Base-by-base conservation (phyloP, 1,140 invertebrate genomes). In the Steinernema feltiae region DNA sequence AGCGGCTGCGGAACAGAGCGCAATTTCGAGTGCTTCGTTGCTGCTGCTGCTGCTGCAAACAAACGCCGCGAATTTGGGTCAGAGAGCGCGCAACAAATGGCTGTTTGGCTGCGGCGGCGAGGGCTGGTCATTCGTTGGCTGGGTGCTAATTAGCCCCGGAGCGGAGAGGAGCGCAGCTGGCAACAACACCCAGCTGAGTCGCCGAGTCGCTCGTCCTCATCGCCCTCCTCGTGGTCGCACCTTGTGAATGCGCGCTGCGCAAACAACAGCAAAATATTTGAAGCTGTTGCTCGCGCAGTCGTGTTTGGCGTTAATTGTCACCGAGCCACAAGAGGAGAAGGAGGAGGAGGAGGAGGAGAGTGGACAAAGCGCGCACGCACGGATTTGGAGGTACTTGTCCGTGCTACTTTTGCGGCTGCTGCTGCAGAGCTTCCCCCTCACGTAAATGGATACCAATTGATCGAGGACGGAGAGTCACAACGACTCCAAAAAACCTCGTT, bases 281-380 rank as follows among this genome's bases (percentile, higher is more conserved):
- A n/a, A n/a, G n/a, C n/a, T n/a, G n/a, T n/a, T n/a, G n/a, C n/a
- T n/a, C 35, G 35, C 24, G 2, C 24, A 3, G 12, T 15, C 53
- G 53, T 63, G 53, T 63, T 63, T 63, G 53, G 53, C 53, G 53
- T 21, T 63, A 63, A 63, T 63, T 63, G 53, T 63, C 53, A 63
- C 53, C 53, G 53, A 63, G 53, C 53, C 15, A 7, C 15, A 27
- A 15, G 7, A 27, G 24, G 7, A 21, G 53, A 12, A n/a, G n/a
- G n/a, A n/a, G n/a, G n/a, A 15, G 24, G 3, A 63, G 53, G 2
- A 63, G 53, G 3, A n/a, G 53, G 7, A 27, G 3, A 3, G 15
- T 12, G 7, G 53, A 63, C 15, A 27, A 27, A 27, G 53, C 53
- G 35, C 35, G 35, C 7, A 18, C 35, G 35, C 7, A 7, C 7